These are phyloP conservation scores for Propithecus deckenii DNA, from an alignment of 2,797 vertebrate species.

Conservation along the genomic window DNA sequence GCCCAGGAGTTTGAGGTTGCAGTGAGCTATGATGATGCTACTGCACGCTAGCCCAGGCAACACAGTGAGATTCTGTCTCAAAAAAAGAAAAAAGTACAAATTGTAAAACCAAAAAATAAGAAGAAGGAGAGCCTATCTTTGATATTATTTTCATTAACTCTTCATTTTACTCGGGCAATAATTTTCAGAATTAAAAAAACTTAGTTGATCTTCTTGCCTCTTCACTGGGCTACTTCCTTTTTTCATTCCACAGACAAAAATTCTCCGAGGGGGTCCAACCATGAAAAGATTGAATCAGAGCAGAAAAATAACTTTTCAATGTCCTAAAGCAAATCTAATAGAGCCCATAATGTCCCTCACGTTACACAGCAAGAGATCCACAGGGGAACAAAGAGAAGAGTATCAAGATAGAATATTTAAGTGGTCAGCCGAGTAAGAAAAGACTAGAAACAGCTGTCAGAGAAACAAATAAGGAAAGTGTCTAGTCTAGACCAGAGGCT, in stretches of 20 bases:
- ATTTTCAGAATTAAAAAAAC: not conserved
- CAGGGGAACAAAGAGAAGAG: not conserved
- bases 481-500: not conserved
- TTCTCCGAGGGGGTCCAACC: not conserved
- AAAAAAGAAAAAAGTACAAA: too few species aligned
- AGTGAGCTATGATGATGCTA: too few species aligned
- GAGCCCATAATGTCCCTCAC: not conserved
- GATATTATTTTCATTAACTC: not conserved
- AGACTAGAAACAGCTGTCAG: not conserved
- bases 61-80: not conserved
- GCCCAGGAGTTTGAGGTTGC: too few species aligned
- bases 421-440: not conserved
- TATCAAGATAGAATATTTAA: not conserved
- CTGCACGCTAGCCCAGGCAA: too few species aligned
- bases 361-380: not conserved
- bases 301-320: not conserved
- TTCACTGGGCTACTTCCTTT: not conserved
- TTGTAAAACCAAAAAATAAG: too few species aligned
- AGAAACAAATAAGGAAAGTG: not conserved
- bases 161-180: not conserved
- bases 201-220: not conserved
- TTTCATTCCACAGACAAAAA: not conserved
- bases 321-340: not conserved
- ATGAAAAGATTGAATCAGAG: not conserved
- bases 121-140: too few species aligned